Conservation (phyloP, 2,797 vertebrate genomes). For the Erethizon dorsatum region DNA sequence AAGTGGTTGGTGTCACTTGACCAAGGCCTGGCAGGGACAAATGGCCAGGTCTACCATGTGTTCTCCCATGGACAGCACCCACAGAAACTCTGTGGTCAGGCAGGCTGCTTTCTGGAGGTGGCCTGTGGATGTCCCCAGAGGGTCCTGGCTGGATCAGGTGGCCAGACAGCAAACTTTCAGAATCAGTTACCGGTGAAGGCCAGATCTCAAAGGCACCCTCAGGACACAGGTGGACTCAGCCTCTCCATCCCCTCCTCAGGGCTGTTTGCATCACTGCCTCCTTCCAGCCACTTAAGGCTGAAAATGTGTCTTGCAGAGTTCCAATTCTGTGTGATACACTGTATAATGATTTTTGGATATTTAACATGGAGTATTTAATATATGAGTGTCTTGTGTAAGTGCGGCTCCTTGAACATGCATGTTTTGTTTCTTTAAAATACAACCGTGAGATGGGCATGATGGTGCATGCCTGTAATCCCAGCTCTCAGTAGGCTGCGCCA, state of each 20-base stretch:
- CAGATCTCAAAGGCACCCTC: background rate
- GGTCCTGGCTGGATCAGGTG: background rate
- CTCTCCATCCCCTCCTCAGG: background rate
- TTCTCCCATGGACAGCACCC: background rate
- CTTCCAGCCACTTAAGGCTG: background rate
- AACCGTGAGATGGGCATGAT: background rate
- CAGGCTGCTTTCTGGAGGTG: background rate
- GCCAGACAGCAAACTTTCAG: background rate
- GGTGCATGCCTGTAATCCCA: background rate
- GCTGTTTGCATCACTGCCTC: background rate
- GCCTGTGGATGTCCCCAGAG: background rate
- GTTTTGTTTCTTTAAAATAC: constrained; percentile 20
- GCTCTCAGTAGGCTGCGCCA: background rate
- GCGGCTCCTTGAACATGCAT: background rate
- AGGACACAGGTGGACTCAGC: background rate
- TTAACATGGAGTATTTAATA: constrained; percentile 53
- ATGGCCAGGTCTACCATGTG: background rate
- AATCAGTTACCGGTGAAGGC: background rate
- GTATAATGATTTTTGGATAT: background rate
- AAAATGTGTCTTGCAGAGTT: background rate
- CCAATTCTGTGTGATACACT: background rate
- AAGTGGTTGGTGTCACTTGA: background rate
- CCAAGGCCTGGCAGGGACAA: background rate
- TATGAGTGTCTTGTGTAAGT: background rate
- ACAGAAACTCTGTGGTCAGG: background rate